Conservation (phyloP, 2,113 vertebrate species). For the Neomonachus schauinslandi region DNA sequence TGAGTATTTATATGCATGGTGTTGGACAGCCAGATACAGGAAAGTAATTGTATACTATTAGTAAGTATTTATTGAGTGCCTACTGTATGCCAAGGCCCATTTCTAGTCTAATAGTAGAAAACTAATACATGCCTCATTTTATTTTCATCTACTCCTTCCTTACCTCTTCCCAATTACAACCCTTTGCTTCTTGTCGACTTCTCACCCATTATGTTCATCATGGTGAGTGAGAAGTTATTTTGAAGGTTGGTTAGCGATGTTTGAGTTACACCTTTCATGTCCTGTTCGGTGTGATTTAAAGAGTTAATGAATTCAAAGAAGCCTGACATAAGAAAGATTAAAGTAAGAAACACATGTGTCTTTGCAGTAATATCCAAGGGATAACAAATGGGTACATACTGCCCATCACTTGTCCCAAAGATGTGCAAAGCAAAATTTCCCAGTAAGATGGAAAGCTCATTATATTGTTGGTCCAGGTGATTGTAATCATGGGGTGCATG, state of each 20-base stretch:
- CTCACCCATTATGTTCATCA: not conserved
- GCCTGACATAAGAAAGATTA: not conserved
- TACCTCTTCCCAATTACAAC: not conserved
- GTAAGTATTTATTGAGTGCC: not conserved
- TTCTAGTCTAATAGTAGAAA: not conserved
- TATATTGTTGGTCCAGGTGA: conserved; percentile 53
- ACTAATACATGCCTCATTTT: not conserved
- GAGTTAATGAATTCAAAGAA: not conserved
- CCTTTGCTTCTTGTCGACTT: not conserved
- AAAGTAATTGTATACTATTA: not conserved
- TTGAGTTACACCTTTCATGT: not conserved
- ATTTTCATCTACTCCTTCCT: not conserved
- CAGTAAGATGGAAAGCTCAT: not conserved
- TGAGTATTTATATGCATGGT: not conserved
- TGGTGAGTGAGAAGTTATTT: conserved; percentile 4
- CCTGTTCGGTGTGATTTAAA: conserved; percentile 27
- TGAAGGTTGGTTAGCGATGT: not conserved
- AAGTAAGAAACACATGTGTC: not conserved
- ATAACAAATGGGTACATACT: not conserved
- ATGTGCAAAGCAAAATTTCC: not conserved
- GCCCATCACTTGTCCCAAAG: not conserved
- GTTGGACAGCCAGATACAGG: not conserved
- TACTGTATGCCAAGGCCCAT: not conserved
- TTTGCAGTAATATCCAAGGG: not conserved
- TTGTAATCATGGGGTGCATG: not conserved